phyloP scores from a whole-genome alignment of 1,140 invertebrate species.

The Zaprionus nigranus region DNA sequence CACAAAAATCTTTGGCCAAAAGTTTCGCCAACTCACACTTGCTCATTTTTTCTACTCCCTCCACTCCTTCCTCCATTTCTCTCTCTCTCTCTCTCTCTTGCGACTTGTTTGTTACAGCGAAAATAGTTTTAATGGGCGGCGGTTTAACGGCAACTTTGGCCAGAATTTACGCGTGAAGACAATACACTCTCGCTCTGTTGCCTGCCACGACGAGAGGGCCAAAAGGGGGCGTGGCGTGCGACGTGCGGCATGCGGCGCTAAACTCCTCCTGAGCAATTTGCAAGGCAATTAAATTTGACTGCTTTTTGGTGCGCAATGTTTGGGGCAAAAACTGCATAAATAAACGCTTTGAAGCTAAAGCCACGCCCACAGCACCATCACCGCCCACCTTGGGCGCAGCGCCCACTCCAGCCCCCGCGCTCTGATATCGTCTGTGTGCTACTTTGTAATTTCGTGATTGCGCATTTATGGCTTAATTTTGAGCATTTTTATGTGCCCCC shows the following conservation, averaged over 20 bases:
- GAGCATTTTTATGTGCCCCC: conserved; percentile 75
- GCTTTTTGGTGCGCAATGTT: conserved; percentile 61
- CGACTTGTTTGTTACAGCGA: conserved; percentile 69
- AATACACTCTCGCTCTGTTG: conserved; percentile 2
- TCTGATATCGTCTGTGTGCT: conserved; percentile 26
- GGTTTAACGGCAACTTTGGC: conserved; percentile 62
- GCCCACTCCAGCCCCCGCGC: background rate
- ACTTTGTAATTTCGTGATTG: conserved; percentile 80
- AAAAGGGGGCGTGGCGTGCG: background rate
- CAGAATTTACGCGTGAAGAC: conserved; percentile 31
- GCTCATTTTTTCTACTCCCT: conserved; percentile 1
- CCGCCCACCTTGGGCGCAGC: conserved; percentile 2
- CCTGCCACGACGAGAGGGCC: background rate
- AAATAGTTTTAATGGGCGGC: conserved; percentile 79
- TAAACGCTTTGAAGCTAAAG: conserved; percentile 65
- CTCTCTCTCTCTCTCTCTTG: background rate
- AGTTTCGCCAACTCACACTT: conserved; percentile 26
- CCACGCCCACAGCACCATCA: conserved; percentile 7
- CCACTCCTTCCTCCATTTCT: background rate
- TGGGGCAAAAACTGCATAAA: conserved; percentile 70
- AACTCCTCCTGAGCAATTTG: conserved; percentile 58
- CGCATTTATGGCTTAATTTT: conserved; percentile 84
- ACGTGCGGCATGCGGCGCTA: background rate
- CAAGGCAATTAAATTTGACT: conserved; percentile 80
- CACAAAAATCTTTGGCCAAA: conserved; percentile 59